These are phyloP conservation scores for Damaliscus lunatus DNA, from an alignment of 2,113 vertebrate genomes.

Conservation along the genomic window DNA sequence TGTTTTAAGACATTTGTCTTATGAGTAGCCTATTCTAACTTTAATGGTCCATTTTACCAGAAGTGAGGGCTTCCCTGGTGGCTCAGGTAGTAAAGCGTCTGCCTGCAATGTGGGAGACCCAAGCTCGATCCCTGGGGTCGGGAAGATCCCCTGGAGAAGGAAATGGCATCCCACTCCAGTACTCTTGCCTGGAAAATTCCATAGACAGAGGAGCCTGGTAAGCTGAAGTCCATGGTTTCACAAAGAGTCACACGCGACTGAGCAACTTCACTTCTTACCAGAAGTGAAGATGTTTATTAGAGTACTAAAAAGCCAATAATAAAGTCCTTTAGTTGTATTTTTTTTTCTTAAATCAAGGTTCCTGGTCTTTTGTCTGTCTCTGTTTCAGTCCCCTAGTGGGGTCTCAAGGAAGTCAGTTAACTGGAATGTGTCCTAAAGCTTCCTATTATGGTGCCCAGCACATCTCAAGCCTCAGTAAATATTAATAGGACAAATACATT, in stretches of 20 bases:
- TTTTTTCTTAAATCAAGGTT: background rate
- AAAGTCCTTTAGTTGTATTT: background rate
- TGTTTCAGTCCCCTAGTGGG: background rate
- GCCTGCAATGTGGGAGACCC: background rate
- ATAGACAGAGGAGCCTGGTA: background rate
- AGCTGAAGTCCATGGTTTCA: background rate
- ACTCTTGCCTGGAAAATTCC: background rate
- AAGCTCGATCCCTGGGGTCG: accelerated
- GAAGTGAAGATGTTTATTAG: background rate
- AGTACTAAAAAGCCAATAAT: background rate
- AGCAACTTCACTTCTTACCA: background rate
- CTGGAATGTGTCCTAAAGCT: background rate
- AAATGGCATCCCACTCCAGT: background rate
- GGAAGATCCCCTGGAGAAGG: background rate
- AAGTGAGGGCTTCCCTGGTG: background rate
- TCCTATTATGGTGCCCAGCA: background rate
- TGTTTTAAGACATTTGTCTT: background rate
- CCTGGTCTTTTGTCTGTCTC: background rate
- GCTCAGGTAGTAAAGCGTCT: accelerated
- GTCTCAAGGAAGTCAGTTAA: background rate
- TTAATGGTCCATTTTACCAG: background rate
- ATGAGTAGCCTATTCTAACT: background rate
- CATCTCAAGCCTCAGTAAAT: background rate
- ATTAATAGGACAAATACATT: background rate
- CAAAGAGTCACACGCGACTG: background rate